phyloP scores from a whole-genome alignment of 2,797 vertebrate genomes.

The Crax fasciolata region DNA sequence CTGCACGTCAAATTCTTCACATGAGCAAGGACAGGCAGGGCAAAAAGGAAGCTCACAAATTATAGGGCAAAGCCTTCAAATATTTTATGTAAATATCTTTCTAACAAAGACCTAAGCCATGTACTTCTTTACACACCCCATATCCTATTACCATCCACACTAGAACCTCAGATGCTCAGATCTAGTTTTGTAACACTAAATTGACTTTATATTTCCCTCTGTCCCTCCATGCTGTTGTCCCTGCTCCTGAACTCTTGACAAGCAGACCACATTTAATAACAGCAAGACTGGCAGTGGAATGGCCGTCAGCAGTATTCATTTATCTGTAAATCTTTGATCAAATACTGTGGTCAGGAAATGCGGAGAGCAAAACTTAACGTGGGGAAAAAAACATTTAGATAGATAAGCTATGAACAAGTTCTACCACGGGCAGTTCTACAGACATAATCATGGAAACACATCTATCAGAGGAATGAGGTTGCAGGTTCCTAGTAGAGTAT shows the following conservation, averaged over 20 bases:
- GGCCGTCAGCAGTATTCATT: conserved; percentile 49
- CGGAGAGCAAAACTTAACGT: conserved; percentile 56
- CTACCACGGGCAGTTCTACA: neutral
- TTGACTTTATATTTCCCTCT: conserved; percentile 38
- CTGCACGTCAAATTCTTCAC: neutral
- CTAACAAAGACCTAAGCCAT: neutral
- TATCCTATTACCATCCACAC: neutral
- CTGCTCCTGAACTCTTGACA: conserved; percentile 62
- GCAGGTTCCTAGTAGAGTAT: neutral
- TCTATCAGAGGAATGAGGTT: neutral
- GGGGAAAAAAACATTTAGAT: conserved; percentile 32
- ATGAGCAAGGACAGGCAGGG: neutral
- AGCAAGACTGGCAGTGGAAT: conserved; percentile 54
- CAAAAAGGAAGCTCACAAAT: neutral
- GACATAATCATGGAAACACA: conserved; percentile 5
- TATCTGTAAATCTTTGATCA: conserved; percentile 72
- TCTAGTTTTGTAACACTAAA: conserved; percentile 16
- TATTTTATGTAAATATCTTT: neutral
- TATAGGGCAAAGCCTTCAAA: neutral
- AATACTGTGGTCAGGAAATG: conserved; percentile 46
- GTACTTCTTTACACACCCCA: neutral
- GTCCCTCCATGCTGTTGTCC: conserved; percentile 44
- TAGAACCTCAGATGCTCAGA: conserved; percentile 22
- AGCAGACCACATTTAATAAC: conserved; percentile 39
- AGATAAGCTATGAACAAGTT: conserved; percentile 27